A percentile compares a stretch with the other conserved stretches of the same genome.
Evolutionary conservation across 2,113 vertebrate genomes (phyloP).

Genomic region (Prionailurus bengalensis): DNA sequence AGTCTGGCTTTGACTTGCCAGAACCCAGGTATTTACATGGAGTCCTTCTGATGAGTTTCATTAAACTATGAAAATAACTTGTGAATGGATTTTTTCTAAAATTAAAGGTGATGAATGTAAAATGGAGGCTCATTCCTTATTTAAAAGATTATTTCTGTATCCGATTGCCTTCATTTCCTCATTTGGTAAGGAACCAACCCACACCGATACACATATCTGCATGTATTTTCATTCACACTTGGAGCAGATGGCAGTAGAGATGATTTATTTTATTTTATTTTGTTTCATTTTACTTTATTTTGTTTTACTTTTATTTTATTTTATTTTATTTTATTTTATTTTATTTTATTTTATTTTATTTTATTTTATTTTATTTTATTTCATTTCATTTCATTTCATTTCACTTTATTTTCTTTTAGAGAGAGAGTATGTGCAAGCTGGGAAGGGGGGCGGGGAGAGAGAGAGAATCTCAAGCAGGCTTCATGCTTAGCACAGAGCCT

Average conservation of each 20-base stretch:
- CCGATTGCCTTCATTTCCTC: not conserved
- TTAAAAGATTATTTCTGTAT: slow-evolving; percentile 9
- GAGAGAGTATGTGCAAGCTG: no score
- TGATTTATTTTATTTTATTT: not conserved
- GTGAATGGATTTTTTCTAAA: not conserved
- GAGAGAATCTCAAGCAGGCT: no score
- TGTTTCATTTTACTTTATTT: no score
- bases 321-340: no score
- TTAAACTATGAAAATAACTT: not conserved
- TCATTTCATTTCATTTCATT: no score
- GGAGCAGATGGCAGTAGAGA: not conserved
- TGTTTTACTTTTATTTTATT: no score
- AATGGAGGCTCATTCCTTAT: not conserved
- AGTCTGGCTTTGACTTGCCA: not conserved
- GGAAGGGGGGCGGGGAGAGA: no score
- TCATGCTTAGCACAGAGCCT: no score
- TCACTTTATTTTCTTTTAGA: no score
- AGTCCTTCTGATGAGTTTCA: slow-evolving; percentile 12
- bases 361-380: no score
- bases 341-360: not conserved
- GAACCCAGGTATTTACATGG: not conserved
- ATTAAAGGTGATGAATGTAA: slow-evolving; percentile 30
- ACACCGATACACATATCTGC: not conserved
- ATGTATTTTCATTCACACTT: slow-evolving; percentile 5
- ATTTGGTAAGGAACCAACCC: not conserved